Evolutionary conservation across 2,888 invertebrate genomes (phyloP), one percentile per base, ranked within the genome.

Genomic region (Bugulina stolonifera): DNA sequence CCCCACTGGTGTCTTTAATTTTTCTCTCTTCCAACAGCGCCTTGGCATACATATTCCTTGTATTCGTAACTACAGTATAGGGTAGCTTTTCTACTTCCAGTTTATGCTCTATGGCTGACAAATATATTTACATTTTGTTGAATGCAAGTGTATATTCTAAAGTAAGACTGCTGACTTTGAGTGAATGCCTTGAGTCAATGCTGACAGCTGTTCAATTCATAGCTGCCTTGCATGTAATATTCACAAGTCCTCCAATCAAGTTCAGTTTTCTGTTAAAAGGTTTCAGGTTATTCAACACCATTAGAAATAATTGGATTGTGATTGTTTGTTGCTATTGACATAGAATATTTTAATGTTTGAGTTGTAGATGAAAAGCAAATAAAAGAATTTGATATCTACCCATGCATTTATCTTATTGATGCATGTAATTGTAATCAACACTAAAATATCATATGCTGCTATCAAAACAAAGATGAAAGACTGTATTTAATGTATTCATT

Each of bases 301-400:
- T 18, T 43, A 43, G 43, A 43, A 43, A 10, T 43, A 43, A 43
- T 43, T 18, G 18, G 5, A 43, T 43, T 43, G 43, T 5, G 55
- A 25, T 23, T 55, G 55, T 55, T 55, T 55, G 55, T 55, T 55
- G 55, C 55, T 55, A 55, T 55, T 55, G 55, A 55, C 55, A 14
- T 22, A 55, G 23, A 5, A 10, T 18, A 18, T 23, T 18, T 23
- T 5, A 55, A 55, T 55, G 55, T 55, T 55, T 55, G 25, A 18
- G 25, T 25, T 23, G 55, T 23, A 55, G n/a, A 55, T 55, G 55
- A 55, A 43, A 43, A 43, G 43, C 43, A 43, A 10, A 43, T 43
- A 43, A 43, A 43, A 43, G 43, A 43, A 43, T 43, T 43, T 43
- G 43, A 43, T 43, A 43, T 43, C 43, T 43, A n/a, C n/a, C n/a